A percentile compares a stretch with the other conserved stretches of the same genome.
phyloP scores from a whole-genome alignment of 2,797 vertebrate genomes.

The Siniperca undulata region DNA sequence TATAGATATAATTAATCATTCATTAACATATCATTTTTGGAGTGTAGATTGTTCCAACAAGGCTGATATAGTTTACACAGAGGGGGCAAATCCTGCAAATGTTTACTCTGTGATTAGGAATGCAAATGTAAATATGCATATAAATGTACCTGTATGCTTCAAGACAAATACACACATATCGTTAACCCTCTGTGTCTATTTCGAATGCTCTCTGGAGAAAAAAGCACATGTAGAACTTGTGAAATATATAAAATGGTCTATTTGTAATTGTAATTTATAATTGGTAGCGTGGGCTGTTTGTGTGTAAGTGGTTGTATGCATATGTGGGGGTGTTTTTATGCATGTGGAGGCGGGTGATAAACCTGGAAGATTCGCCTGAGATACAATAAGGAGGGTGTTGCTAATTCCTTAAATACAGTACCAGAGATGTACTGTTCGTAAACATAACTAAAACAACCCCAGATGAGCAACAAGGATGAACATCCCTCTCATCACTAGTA shows the following conservation, averaged over 20 bases:
- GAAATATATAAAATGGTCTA: slow-evolving; percentile 9
- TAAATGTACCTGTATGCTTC: slow-evolving; percentile 4
- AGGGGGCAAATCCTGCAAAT: slow-evolving; percentile 28
- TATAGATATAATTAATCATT: slow-evolving; percentile 36
- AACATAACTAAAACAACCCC: background rate
- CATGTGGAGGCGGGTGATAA: background rate
- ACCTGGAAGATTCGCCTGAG: background rate
- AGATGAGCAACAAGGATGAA: background rate
- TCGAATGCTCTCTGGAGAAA: background rate
- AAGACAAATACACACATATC: background rate
- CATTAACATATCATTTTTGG: slow-evolving; percentile 29
- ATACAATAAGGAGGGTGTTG: background rate
- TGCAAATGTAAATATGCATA: slow-evolving; percentile 11
- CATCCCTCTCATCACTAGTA: background rate
- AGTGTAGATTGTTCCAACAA: slow-evolving; percentile 18
- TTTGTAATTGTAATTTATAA: slow-evolving; percentile 17
- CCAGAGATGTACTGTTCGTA: background rate
- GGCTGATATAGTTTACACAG: slow-evolving; percentile 13
- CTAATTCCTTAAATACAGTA: background rate
- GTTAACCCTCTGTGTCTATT: background rate
- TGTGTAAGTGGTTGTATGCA: background rate
- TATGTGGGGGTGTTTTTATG: slow-evolving; percentile 10
- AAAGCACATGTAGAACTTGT: background rate
- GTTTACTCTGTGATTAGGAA: slow-evolving; percentile 34
- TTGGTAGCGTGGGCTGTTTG: background rate